These are phyloP conservation scores for Micromesistius poutassou DNA, from an alignment of 2,797 vertebrate species.

Conservation along the genomic window DNA sequence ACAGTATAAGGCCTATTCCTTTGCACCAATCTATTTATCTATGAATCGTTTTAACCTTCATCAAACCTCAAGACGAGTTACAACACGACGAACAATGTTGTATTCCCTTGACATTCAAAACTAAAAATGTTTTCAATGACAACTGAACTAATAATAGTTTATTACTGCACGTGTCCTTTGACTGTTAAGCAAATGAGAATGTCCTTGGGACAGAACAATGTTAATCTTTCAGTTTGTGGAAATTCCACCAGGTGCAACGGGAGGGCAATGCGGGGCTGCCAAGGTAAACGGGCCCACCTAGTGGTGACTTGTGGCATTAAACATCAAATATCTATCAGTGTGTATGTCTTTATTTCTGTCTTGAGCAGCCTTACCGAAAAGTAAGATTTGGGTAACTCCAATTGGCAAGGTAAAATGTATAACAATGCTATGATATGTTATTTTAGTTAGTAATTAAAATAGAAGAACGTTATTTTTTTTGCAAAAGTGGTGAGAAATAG, in stretches of 20 bases:
- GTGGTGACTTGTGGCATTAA: not conserved
- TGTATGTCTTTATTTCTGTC: not conserved
- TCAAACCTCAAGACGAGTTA: not conserved
- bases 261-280: not conserved
- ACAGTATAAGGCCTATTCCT: not conserved
- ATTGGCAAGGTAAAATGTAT: too few relatives aligned
- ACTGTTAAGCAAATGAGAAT: not conserved
- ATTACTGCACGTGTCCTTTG: not conserved
- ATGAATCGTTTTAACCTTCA: not conserved
- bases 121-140: not conserved
- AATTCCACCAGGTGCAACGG: not conserved
- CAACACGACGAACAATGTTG: not conserved
- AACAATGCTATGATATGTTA: too few relatives aligned
- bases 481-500: too few relatives aligned
- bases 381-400: too few relatives aligned
- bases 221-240: not conserved
- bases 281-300: conserved; percentile 7
- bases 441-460: too few relatives aligned
- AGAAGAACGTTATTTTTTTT: too few relatives aligned
- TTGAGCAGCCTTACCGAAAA: not conserved
- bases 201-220: not conserved
- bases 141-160: not conserved
- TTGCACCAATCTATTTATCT: not conserved
- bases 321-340: not conserved
- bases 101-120: too few relatives aligned